Evolutionary conservation across 2,113 vertebrate species (phyloP), one percentile per base, ranked within the genome.

Genomic region (Tichodroma muraria): DNA sequence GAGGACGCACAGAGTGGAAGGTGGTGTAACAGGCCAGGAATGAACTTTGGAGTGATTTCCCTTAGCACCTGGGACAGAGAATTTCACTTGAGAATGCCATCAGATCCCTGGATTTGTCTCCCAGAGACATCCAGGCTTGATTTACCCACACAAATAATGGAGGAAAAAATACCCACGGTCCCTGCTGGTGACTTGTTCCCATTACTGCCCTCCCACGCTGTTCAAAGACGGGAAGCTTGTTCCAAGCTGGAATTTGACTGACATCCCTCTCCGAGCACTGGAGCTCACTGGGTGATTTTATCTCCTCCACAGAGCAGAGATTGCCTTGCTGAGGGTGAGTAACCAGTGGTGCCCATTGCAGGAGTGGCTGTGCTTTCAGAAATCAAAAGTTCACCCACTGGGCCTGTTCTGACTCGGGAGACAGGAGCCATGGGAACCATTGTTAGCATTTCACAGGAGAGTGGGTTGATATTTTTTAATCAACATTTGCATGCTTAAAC

Each of bases 341-440:
- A 90, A 54, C 50, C 52, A 49, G 25, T 1, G 63, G 93, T 70
- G 85, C 88, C 88, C 88, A 30, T 80, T 85, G 60, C 50, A 52
- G 44, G 84, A 54, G 54, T 57, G 85, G 27, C 37, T 93, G 66
- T 35, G 85, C 88, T 91, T 88, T 85, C 44, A 93, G 90, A 93
- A 96, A 92, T 90, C 92, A 61, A 31, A 64, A 83, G 93, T 94
- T 95, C 95, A 92, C 96, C 94, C 38, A 78, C 95, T 88, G 90
- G 80, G 92, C 80, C 92, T 84, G 30, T 54, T 95, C 92, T 89
- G 85, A 76, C 70, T 94, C 11, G 2, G 64, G 75, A 95, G 88
- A 80, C 88, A 92, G 95, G 69, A 96, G 85, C 92, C 95, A 96
- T 92, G 85, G 96, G 95, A 96, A 96, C 94, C 92, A 91, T 93